Conservation (phyloP, 1,140 invertebrate species). For the Branchinecta lindahli region DNA sequence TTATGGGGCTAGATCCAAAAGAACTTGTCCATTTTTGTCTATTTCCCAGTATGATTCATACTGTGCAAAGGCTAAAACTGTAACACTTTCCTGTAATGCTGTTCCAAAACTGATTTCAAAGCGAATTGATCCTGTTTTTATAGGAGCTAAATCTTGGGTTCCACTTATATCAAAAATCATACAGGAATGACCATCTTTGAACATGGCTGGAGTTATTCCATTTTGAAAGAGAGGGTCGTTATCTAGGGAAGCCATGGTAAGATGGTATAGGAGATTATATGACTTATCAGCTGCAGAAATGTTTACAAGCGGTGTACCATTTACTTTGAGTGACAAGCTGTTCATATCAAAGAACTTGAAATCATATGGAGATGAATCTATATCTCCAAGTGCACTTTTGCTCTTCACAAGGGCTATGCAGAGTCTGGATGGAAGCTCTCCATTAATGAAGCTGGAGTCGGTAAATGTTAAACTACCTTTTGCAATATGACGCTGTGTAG, state of each 20-base stretch:
- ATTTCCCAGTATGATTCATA: background rate
- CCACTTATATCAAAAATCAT: background rate
- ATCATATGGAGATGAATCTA: background rate
- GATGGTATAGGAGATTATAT: background rate
- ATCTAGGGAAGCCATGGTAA: background rate
- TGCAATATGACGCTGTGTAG: background rate
- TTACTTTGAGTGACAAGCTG: background rate
- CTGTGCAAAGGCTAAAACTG: no score
- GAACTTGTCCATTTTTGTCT: background rate
- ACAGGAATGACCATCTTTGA: background rate
- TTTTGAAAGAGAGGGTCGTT: background rate
- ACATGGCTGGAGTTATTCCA: background rate
- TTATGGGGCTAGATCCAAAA: background rate
- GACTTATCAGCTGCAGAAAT: background rate
- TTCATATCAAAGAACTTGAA: background rate
- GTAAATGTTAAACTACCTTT: background rate
- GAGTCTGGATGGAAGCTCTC: no score
- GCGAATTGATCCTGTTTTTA: background rate
- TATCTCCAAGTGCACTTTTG: background rate
- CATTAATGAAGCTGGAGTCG: background rate
- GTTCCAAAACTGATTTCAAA: background rate
- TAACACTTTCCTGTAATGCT: no score
- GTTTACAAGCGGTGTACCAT: background rate
- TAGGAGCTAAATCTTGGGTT: background rate
- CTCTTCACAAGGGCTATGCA: background rate